Base-by-base conservation (phyloP, 2,113 vertebrate genomes). In the Platichthys stellatus region DNA sequence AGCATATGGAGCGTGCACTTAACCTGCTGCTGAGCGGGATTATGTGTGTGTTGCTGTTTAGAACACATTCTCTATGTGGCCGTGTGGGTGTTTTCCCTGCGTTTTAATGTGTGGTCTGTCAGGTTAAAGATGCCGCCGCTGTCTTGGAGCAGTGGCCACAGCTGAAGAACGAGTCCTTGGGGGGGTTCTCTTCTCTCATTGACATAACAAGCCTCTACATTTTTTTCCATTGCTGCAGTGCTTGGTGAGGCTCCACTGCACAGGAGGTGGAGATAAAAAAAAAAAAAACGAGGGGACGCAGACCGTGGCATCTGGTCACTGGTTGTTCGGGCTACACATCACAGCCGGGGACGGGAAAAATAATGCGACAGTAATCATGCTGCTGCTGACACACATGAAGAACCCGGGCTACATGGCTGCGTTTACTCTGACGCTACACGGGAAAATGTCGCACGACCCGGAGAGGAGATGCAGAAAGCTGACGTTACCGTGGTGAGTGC, bases 401-500 rank as follows among this genome's bases (percentile, higher is more conserved):
- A 49, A 6, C 45, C 17, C 15, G 45, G 45, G 54, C 73, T 76
- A 53, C 73, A 35, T 38, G 43, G 20, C 70, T 47, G 83, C 58
- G 21, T 12, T 7, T 24, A 20, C 66, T 38, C 14, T 47, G 5
- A 53, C 69, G n/a, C 24, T 8, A 21, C 4, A 9, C 51, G 4
- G 20, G 23, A 53, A 76, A 62, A 72, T 75, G 84, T 75, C 76
- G 74, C 74, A 24, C 17, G n/a, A 53, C 1, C 15, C 47, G 18
- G 14, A 82, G 69, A 62, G 53, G 69, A 62, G 53, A 76, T 28
- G 63, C 13, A 51, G 18, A 59, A 43, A 21, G 2, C n/a, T 56
- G 76, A 85, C 88, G 80, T 92, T 94, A 95, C 94, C 94, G 89
- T 93, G 88, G 75, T 63, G 83, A 90, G 90, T 84, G 84, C 70